Base-by-base conservation (phyloP, 2,797 vertebrate genomes). In the Mormyrus proboscirostris region DNA sequence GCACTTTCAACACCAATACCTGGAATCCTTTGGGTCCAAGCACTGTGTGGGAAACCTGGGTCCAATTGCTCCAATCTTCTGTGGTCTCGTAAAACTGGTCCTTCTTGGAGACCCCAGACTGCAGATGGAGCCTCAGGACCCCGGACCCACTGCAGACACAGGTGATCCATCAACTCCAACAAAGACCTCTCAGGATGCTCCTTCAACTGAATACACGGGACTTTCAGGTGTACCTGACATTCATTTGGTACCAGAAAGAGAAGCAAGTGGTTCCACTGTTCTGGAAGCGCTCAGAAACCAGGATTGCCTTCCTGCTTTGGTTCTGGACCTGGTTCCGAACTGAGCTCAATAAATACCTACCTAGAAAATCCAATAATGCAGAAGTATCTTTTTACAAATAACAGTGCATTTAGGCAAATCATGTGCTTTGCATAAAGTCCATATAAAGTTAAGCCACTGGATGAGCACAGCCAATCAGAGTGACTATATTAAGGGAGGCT, bases 201-300 rank as follows among this genome's bases (percentile, higher is more conserved):
- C 38, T 29, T 69, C 16, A 47, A n/a, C n/a, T 7, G 22, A 12
- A 51, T n/a, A 53, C 88, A 76, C 3, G n/a, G 4, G 7, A 55
- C 22, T 33, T 25, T 7, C 29, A 9, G 50, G 51, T 94, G 92
- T 89, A 96, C 96, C 95, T 96, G 93, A 88, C 90, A 38, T 93
- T 90, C 90, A 93, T 93, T 29, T 94, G 91, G 91, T 95, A 95
- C 95, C 95, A 96, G 3, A 96, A 90, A 2, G 92, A 94, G 90
- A 96, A 89, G 90, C 96, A 96, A 86, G 90, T 92, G 1, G 91
- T 9, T 12, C 82, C 22, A n/a, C 93, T 92, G 1, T 57, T 88
- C 29, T 91, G 91, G 90, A 96, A 94, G 94, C 94, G 94, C 91
- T 96, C 95, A 86, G 96, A 96, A 59, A 90, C 87, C 1, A 96